A percentile compares a stretch with the other conserved stretches of the same genome.
These are phyloP conservation scores for Spizaetus ornatus DNA, from an alignment of 2,113 vertebrate species.

Conservation along the genomic window DNA sequence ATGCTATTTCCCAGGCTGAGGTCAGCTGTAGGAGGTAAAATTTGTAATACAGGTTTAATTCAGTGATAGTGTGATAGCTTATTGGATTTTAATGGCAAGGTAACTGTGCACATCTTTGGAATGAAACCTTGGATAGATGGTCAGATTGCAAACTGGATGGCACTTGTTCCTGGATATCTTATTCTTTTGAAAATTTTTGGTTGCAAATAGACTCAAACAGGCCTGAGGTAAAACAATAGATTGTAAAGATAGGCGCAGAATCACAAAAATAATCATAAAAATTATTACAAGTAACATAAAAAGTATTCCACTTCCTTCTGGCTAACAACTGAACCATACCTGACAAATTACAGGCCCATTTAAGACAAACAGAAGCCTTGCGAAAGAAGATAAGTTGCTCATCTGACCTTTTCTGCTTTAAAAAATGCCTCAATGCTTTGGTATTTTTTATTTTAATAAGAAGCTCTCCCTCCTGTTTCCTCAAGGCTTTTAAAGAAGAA, in stretches of 20 bases:
- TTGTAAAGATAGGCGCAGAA: neutral
- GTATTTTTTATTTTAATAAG: neutral
- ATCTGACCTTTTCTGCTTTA: neutral
- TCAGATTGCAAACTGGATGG: neutral
- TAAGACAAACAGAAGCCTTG: neutral
- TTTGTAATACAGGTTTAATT: neutral
- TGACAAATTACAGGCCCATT: neutral
- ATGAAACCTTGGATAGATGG: neutral
- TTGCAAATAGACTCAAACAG: neutral
- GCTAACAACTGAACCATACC: neutral
- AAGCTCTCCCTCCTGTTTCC: neutral
- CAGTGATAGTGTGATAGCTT: neutral
- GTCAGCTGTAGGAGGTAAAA: neutral
- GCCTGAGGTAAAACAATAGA: neutral
- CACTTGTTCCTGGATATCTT: neutral
- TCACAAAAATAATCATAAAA: neutral
- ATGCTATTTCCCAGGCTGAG: neutral
- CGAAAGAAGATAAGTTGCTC: neutral
- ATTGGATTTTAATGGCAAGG: neutral
- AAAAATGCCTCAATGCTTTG: neutral
- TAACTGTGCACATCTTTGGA: neutral
- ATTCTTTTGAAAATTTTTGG: neutral
- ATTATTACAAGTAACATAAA: neutral
- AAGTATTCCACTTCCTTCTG: neutral
- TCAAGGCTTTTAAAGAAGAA: neutral